Evolutionary conservation across 2,888 invertebrate species (phyloP).

Genomic region (Mythimna lalbum): DNA sequence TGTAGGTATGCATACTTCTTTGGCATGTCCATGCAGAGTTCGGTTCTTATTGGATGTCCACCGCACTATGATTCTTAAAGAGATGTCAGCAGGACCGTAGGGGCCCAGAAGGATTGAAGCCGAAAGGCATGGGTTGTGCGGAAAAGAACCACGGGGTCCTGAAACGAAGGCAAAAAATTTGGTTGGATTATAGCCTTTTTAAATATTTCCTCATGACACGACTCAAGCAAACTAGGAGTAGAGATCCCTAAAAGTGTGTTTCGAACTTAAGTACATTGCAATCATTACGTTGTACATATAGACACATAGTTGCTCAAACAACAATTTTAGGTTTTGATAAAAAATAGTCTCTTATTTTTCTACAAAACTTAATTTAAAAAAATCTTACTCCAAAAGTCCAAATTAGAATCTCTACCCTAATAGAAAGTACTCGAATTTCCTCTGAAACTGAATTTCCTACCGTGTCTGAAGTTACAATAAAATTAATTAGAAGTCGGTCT

Average conservation of each 20-base stretch:
- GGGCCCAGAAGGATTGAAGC: no score
- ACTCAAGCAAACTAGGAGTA: not conserved
- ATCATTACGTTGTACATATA: no score
- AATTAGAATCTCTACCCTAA: constrained; percentile 31
- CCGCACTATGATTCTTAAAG: no score
- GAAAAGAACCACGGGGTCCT: no score
- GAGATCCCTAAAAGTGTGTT: not conserved
- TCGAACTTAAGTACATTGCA: not conserved
- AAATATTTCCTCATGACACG: no score
- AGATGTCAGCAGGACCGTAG: no score
- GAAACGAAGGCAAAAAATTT: no score
- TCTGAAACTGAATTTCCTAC: constrained; percentile 35
- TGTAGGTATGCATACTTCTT: no score
- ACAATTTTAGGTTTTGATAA: not conserved
- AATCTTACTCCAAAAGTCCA: constrained; percentile 15
- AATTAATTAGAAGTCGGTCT: constrained; percentile 64
- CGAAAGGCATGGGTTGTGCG: no score
- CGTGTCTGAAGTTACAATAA: constrained; percentile 54
- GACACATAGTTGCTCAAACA: not conserved
- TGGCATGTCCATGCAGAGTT: no score
- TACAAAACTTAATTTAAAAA: constrained; percentile 15
- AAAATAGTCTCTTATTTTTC: not conserved
- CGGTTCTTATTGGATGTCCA: no score
- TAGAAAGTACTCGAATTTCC: constrained; percentile 41
- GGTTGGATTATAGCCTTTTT: no score